Evolutionary conservation across 37 sponge, comb jelly and placozoan genomes (phyloP), one percentile per base, ranked within the genome.

Genomic region (Lycopodina hypogea): DNA sequence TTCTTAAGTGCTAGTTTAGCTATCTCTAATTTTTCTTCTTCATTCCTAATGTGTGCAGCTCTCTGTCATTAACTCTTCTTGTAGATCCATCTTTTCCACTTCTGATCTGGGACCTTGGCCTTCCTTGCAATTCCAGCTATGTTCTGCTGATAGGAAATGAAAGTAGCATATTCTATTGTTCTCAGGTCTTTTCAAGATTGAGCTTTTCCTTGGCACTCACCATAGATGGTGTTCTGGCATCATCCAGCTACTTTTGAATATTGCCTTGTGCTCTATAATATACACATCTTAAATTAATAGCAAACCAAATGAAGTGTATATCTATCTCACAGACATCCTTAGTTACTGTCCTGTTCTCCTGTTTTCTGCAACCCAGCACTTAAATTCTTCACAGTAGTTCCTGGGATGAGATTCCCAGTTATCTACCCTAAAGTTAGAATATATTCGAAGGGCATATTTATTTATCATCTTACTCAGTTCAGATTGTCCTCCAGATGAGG

Each of bases 331-430:
- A n/a, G n/a, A 8, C 21, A 60, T 11, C 23, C n/a, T 58, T 34
- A 8, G 88, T 86, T 72, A 93, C 94, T 24, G 84, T 85, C 41
- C 84, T 89, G 74, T 95, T 93, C 30, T 93, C n/a, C n/a, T n/a
- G n/a, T n/a, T n/a, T n/a, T n/a, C 96, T 48, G 80, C 90, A 71
- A 93, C 83, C 96, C 96, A 95, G 78, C 96, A 95, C 65, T 93
- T 93, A 80, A 93, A 95, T 11, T 87, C 76, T 52, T 93, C 88
- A 75, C 96, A 95, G 77, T 74, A 93, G n/a, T 89, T 83, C 66
- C 90, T 78, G 26, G 93, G 93, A 15, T 93, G 83, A n/a, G 96
- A 93, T 69, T 85, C 81, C 96, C 96, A 95, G 67, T 95, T 90
- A 67, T 92, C 93, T 21, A 93, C 76, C 96, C 86, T 93, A 71